A percentile compares a stretch with the other conserved stretches of the same genome.
Evolutionary conservation across 2,797 vertebrate species (phyloP).

Genomic region (Agapornis canus): DNA sequence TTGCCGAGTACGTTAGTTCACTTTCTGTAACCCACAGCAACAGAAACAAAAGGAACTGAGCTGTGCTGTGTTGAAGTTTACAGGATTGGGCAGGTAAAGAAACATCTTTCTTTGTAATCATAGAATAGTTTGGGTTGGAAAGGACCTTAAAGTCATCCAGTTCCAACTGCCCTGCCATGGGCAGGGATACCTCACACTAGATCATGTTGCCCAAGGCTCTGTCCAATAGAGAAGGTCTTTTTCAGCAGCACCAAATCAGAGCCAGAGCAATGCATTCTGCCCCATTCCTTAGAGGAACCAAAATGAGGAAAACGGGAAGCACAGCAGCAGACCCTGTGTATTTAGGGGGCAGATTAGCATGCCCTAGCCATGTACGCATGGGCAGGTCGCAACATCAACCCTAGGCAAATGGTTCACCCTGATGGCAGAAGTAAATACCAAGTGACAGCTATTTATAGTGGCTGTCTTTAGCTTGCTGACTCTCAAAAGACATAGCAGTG

Average conservation of each 20-base stretch:
- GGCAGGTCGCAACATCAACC: neutral
- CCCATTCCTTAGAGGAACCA: neutral
- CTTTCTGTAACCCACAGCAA: constrained; percentile 47
- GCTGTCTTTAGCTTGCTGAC: neutral
- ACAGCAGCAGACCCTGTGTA: neutral
- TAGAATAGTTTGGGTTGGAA: neutral
- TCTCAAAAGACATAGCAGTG: neutral
- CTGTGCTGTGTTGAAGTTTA: neutral
- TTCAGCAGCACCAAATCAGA: neutral
- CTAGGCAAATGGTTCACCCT: rapidly evolving
- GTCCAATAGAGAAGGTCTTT: neutral
- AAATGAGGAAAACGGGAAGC: neutral
- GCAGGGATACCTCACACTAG: neutral
- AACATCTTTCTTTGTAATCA: neutral
- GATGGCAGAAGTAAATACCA: neutral
- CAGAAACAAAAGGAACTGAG: neutral
- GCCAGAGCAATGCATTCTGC: neutral
- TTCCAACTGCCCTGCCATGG: neutral
- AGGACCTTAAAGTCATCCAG: neutral
- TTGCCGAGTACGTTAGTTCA: neutral
- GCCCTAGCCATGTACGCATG: neutral
- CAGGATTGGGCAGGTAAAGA: neutral
- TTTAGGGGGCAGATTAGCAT: neutral
- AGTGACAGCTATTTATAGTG: constrained; percentile 22
- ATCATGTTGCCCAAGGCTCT: neutral